phyloP scores from a whole-genome alignment of 2,888 invertebrate species.

The Aromia moschata region DNA sequence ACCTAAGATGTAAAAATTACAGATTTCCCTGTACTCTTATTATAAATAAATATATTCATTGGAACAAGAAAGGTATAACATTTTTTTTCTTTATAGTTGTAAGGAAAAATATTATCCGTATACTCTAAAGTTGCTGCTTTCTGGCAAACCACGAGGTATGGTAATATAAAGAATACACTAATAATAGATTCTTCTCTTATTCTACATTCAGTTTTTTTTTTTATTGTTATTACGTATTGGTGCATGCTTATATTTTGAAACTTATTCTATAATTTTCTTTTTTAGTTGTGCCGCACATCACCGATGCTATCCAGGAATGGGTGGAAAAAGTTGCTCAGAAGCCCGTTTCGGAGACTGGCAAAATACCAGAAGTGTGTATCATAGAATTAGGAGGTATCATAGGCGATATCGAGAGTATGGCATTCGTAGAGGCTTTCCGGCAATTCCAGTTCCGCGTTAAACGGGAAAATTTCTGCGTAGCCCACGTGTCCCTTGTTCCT shows the following conservation, averaged over 20 bases:
- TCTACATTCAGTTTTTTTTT: too few relatives aligned
- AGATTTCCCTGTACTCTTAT: too few relatives aligned
- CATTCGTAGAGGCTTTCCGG: constrained; percentile 97
- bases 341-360: constrained; percentile 79
- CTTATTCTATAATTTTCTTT: constrained; percentile 13
- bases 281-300: constrained; percentile 96
- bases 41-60: too few relatives aligned
- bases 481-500: constrained; percentile 96
- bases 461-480: constrained; percentile 92
- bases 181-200: too few relatives aligned
- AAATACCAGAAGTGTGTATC: constrained; percentile 81
- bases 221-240: too few relatives aligned
- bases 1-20: too few relatives aligned
- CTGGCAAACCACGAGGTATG: too few relatives aligned
- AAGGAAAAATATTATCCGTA: too few relatives aligned
- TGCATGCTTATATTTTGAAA: neutral
- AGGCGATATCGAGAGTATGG: constrained; percentile 99
- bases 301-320: constrained; percentile 99
- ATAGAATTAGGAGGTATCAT: constrained; percentile 97
- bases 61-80: too few relatives aligned
- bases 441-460: constrained; percentile 96
- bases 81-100: too few relatives aligned
- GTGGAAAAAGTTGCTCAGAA: constrained; percentile 89
- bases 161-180: too few relatives aligned
- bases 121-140: too few relatives aligned